Base-by-base conservation (phyloP, 2,113 vertebrate genomes). In the Sorex araneus region DNA sequence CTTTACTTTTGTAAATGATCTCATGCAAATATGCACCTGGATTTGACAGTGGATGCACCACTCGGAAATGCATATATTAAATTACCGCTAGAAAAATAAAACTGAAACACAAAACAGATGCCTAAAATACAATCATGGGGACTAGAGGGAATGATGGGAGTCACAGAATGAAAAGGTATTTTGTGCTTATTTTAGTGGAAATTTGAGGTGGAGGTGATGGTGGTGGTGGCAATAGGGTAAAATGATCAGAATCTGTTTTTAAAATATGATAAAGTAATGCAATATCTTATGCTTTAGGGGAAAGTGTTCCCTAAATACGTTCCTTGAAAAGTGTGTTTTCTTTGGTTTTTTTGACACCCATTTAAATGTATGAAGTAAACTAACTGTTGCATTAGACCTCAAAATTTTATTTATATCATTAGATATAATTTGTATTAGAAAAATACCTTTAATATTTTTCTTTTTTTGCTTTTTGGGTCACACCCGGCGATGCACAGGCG, bases 11-110 rank as follows among this genome's bases (percentile, higher is more conserved):
- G 18, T 85, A 84, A 93, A 84, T 75, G 69, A 73, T 84, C 89
- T 93, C 73, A 84, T 91, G 94, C 57, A 91, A 82, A 95, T 75
- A 75, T 28, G 45, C 89, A 92, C 89, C 93, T 95, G 95, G 92
- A 89, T 87, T 94, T 95, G 89, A 78, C 95, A 89, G 75, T 40
- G 25, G 82, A n/a, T 32, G 3, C n/a, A 67, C 27, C 47, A 86
- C 74, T 92, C 80, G 77, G 85, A 73, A 73, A 92, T 81, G 15
- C 45, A 71, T 89, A 66, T 64, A 86, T 63, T 92, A 74, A 92
- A 87, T 75, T 60, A 92, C 78, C 77, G 74, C 10, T 28, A 78
- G 43, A 45, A 40, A 84, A 95, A 92, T 43, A 89, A 91, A 94
- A 77, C 6, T 34, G 73, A 34, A 87, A 87, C 57, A 77, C 60